A percentile compares a stretch with the other conserved stretches of the same genome.
These are phyloP conservation scores for Morone saxatilis DNA, from an alignment of 2,113 vertebrate genomes.

Conservation along the genomic window DNA sequence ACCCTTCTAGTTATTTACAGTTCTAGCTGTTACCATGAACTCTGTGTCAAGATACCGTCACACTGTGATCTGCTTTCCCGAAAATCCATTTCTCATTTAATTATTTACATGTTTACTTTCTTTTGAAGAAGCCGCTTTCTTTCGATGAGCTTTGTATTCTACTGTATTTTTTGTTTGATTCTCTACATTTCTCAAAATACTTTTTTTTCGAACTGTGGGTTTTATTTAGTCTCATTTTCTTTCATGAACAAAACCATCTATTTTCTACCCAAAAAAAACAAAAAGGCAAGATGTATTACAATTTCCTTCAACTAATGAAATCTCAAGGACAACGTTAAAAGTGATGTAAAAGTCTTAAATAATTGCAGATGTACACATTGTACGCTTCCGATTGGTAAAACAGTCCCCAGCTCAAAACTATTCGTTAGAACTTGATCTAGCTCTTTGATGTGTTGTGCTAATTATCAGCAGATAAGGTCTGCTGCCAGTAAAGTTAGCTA, in stretches of 20 bases:
- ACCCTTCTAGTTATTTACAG: conserved; percentile 1
- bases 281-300: neutral
- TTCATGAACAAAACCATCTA: no score
- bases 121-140: neutral
- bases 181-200: neutral
- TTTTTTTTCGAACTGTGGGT: no score
- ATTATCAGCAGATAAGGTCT: neutral
- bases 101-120: neutral
- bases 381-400: neutral
- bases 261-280: neutral
- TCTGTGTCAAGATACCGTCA: neutral
- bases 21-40: neutral
- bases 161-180: neutral
- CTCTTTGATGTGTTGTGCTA: neutral
- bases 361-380: neutral
- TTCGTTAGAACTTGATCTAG: neutral
- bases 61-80: neutral
- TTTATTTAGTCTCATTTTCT: neutral
- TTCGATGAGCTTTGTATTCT: neutral
- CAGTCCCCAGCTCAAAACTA: neutral
- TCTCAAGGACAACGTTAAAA: neutral
- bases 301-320: neutral
- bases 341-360: no score
- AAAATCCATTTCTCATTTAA: neutral
- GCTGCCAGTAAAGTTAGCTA: neutral